Evolutionary conservation across 2,113 vertebrate species (phyloP).

Genomic region (Mixornis gularis): DNA sequence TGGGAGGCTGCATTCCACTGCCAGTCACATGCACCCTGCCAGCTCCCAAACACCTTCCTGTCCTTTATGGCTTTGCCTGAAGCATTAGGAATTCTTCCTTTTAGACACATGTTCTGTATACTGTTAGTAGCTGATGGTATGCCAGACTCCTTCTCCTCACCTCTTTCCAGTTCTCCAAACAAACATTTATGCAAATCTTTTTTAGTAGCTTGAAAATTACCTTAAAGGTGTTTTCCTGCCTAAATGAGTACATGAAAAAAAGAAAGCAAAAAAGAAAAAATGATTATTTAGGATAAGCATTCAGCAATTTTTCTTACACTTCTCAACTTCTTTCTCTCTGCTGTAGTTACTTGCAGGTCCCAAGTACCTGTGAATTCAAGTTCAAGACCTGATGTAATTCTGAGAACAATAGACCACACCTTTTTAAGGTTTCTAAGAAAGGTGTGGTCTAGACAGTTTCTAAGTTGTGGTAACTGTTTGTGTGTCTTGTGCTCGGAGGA

Average conservation of each 20-base stretch:
- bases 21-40: background rate
- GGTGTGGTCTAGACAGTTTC: conserved; percentile 6
- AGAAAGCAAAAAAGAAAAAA: background rate
- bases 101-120: background rate
- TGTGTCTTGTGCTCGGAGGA: background rate
- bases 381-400: conserved; percentile 29
- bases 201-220: background rate
- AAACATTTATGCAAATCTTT: background rate
- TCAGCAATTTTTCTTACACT: background rate
- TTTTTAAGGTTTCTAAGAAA: background rate
- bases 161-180: background rate
- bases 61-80: background rate
- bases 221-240: background rate
- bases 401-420: conserved; percentile 32
- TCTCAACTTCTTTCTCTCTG: background rate
- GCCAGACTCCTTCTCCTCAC: background rate
- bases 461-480: background rate
- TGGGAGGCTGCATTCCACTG: background rate
- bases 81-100: background rate
- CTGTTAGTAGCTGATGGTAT: background rate
- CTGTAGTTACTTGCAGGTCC: background rate
- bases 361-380: background rate
- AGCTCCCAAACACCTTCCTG: background rate
- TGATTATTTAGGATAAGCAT: background rate
- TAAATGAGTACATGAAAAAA: background rate